These are phyloP conservation scores for Dipodomys spectabilis DNA, from an alignment of 2,113 vertebrate genomes.

Conservation along the genomic window DNA sequence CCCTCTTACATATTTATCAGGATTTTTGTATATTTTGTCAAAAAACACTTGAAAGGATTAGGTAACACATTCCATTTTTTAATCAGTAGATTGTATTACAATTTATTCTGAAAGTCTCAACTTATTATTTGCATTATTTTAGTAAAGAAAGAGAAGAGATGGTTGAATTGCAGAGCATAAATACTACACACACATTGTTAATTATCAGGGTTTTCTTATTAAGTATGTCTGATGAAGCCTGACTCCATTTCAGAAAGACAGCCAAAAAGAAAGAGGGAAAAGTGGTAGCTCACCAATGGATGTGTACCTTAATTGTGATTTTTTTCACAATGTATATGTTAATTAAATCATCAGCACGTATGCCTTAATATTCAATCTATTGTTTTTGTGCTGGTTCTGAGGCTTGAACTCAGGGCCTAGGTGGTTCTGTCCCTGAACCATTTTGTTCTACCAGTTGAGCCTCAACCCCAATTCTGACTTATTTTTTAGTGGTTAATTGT, in stretches of 20 bases:
- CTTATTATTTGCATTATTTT: neutral
- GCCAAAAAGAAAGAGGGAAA: neutral
- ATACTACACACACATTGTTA: neutral
- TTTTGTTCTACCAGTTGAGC: no score
- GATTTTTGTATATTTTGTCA: slow-evolving; percentile 47
- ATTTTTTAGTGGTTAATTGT: no score
- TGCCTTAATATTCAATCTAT: neutral
- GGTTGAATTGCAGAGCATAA: neutral
- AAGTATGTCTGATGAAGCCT: neutral
- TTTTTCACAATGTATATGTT: neutral
- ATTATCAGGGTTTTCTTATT: neutral
- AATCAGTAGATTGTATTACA: neutral
- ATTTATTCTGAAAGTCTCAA: slow-evolving; percentile 9
- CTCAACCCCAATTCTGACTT: no score
- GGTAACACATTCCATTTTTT: neutral
- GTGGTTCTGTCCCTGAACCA: no score
- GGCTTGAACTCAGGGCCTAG: no score
- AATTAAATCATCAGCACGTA: neutral
- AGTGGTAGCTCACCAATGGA: neutral
- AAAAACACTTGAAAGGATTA: slow-evolving; percentile 19
- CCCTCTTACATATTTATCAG: neutral
- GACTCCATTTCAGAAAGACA: neutral
- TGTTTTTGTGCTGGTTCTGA: no score
- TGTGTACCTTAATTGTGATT: neutral
- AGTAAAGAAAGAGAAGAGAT: neutral